Conservation (phyloP, 2,113 vertebrate genomes). For the Thermophis baileyi region DNA sequence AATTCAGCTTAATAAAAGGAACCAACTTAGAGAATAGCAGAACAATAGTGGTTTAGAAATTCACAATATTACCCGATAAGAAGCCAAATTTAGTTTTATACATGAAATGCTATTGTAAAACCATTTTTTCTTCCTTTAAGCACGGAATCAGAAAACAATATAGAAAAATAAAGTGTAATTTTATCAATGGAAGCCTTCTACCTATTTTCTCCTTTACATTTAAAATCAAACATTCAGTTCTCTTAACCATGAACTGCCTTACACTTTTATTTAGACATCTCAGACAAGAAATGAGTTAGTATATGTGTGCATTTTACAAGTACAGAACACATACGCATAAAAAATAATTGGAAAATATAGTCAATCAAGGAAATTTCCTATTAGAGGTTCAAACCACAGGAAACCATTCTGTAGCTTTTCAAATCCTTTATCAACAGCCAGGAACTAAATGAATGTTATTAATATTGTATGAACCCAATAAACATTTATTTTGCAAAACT, state of each 20-base stretch:
- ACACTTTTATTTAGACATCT: conserved; percentile 20
- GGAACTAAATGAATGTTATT: conserved; percentile 37
- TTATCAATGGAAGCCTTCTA: conserved; percentile 18
- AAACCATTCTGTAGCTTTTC: conserved; percentile 48
- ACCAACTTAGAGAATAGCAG: conserved; percentile 31
- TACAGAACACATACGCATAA: not conserved
- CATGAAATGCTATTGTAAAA: conserved; percentile 31
- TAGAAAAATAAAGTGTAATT: conserved; percentile 27
- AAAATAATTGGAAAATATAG: conserved; percentile 25
- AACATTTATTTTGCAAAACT: conserved; percentile 43
- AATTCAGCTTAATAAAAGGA: conserved; percentile 39
- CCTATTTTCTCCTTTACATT: conserved; percentile 48
- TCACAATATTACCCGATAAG: conserved; percentile 30
- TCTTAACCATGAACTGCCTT: conserved; percentile 13
- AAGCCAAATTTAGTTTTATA: conserved; percentile 33
- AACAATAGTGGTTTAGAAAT: conserved; percentile 36
- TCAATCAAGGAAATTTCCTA: conserved; percentile 37
- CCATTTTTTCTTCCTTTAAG: conserved; percentile 32
- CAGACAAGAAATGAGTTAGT: not conserved
- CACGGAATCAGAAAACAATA: conserved; percentile 36
- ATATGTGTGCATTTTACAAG: not conserved
- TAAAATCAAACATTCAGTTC: conserved; percentile 21
- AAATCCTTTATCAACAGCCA: conserved; percentile 56
- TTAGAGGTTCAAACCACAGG: conserved; percentile 34
- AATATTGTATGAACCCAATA: conserved; percentile 33